Conservation (phyloP, 2,888 invertebrate genomes). For the Pinctada fucata region DNA sequence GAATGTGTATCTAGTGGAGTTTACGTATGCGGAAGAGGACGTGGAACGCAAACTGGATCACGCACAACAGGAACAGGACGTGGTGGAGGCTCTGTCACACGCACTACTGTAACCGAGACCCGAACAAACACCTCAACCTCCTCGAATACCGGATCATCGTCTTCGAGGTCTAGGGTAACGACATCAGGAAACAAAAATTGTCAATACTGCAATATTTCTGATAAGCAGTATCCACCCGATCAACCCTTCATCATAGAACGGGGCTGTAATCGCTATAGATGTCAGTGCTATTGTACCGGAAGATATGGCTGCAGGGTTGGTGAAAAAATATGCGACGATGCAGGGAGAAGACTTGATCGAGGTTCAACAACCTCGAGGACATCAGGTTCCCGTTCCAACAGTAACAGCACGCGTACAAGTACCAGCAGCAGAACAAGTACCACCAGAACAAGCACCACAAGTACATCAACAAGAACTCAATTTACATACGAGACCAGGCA, state of each 20-base stretch:
- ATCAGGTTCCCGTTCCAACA: background rate
- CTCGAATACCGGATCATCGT: background rate
- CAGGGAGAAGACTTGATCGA: slow-evolving; percentile 12
- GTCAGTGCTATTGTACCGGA: slow-evolving; percentile 45
- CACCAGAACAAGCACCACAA: background rate
- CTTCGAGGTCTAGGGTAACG: background rate
- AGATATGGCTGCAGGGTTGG: slow-evolving; percentile 33
- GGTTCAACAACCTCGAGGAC: background rate
- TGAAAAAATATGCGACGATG: slow-evolving; percentile 31
- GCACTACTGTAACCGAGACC: background rate
- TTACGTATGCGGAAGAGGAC: slow-evolving; percentile 32
- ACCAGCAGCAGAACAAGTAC: background rate
- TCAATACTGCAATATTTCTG: slow-evolving; percentile 24
- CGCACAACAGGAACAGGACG: background rate
- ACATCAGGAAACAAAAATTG: slow-evolving; percentile 21
- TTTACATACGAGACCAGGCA: slow-evolving; percentile 20
- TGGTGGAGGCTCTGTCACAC: background rate
- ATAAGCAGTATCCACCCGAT: slow-evolving; percentile 22
- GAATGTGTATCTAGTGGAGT: slow-evolving; percentile 32
- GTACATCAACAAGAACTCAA: background rate
- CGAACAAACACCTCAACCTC: background rate
- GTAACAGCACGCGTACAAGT: background rate
- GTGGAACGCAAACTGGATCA: background rate
- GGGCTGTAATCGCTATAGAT: slow-evolving; percentile 41
- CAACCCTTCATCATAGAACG: slow-evolving; percentile 30